Conservation (phyloP, 2,888 invertebrate genomes). For the Siphlonurus alternatus region DNA sequence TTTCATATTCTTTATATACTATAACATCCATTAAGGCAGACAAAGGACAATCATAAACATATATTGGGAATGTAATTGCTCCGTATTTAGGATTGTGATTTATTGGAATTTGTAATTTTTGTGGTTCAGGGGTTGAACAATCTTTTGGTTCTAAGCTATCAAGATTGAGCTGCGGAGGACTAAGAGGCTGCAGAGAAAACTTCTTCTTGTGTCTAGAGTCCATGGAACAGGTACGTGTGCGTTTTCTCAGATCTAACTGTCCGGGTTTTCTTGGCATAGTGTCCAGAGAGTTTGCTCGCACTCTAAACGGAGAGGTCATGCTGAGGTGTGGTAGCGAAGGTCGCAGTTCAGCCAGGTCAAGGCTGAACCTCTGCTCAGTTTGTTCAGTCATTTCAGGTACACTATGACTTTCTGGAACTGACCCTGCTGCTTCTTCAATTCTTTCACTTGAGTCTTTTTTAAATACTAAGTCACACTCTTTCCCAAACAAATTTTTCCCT, state of each 20-base stretch:
- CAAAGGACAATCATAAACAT: constrained; percentile 48
- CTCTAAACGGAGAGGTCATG: constrained; percentile 15
- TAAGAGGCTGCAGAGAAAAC: not conserved
- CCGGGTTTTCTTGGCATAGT: constrained; percentile 12
- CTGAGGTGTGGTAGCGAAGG: constrained; percentile 8
- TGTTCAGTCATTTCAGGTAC: not conserved
- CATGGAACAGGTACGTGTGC: constrained; percentile 10
- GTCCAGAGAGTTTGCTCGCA: constrained; percentile 20
- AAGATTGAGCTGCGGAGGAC: not conserved
- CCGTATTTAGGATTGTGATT: constrained; percentile 18
- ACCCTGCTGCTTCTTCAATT: not conserved
- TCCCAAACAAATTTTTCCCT: not conserved
- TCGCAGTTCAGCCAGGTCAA: constrained; percentile 7
- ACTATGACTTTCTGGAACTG: not conserved
- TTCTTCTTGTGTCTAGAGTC: constrained; percentile 9
- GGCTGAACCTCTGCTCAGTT: not conserved
- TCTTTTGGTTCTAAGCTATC: not conserved
- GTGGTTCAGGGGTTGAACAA: not conserved
- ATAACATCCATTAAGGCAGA: constrained; percentile 37
- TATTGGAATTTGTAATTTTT: not conserved
- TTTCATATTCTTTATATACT: constrained; percentile 25
- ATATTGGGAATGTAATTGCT: constrained; percentile 36
- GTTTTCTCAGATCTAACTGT: not conserved
- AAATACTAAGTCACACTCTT: not conserved
- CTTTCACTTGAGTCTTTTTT: not conserved